Conservation (phyloP, 2,113 vertebrate genomes). For the Dasyurus viverrinus region DNA sequence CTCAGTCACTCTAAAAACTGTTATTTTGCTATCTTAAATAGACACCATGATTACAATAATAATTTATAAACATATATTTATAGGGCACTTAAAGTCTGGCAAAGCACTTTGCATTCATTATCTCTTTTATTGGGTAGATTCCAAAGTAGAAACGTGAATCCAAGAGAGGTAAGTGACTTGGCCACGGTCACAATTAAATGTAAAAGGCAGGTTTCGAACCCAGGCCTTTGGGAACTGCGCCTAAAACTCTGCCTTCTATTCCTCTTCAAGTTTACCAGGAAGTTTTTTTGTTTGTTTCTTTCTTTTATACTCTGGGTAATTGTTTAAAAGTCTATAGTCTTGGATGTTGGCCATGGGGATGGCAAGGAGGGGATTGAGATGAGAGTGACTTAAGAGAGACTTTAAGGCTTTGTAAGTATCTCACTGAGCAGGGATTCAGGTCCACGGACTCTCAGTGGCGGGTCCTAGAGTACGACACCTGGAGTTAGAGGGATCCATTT, state of each 20-base stretch:
- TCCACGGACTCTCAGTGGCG: neutral
- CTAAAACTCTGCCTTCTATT: neutral
- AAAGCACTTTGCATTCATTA: neutral
- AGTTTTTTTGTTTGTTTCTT: neutral
- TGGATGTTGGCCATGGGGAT: conserved; percentile 62
- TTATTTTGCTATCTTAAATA: neutral
- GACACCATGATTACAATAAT: neutral
- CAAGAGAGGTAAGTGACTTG: neutral
- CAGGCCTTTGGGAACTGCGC: neutral
- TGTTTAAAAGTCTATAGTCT: conserved; percentile 73
- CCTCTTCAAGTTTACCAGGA: neutral
- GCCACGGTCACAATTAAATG: neutral
- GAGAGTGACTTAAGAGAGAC: conserved; percentile 68
- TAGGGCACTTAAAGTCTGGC: neutral
- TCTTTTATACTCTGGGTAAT: conserved; percentile 63
- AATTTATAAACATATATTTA: neutral
- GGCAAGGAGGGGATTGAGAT: conserved; percentile 54
- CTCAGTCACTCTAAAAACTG: neutral
- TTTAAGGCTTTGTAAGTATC: conserved; percentile 61
- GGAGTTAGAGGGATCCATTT: neutral
- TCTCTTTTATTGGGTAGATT: neutral
- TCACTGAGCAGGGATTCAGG: neutral
- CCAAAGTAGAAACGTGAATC: neutral
- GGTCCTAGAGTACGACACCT: neutral
- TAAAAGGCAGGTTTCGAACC: neutral